Evolutionary conservation across 2,797 vertebrate species (phyloP).

Genomic region (Periparus ater): DNA sequence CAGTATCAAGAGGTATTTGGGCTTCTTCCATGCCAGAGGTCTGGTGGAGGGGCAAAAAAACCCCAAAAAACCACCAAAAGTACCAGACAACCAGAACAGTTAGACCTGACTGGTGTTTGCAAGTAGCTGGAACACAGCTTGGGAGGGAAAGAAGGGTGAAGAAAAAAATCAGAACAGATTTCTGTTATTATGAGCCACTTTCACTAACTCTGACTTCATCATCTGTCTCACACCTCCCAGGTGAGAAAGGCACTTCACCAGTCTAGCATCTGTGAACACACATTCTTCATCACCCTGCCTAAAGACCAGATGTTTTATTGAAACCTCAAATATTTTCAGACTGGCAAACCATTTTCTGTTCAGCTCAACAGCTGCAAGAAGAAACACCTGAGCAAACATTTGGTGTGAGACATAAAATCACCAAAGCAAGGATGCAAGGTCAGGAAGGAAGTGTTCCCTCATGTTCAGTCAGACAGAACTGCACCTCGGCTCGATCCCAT

Average conservation of each 20-base stretch:
- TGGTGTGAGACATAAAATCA: neutral
- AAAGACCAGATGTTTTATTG: neutral
- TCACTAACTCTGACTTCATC: neutral
- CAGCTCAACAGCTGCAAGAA: neutral
- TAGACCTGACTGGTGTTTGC: neutral
- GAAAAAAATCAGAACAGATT: neutral
- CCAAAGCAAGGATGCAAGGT: neutral
- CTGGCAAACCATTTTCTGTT: neutral
- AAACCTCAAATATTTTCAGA: neutral
- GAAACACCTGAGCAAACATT: neutral
- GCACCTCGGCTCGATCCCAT: neutral
- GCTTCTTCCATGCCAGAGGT: neutral
- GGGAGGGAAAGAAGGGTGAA: neutral
- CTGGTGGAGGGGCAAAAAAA: neutral
- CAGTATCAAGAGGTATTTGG: neutral
- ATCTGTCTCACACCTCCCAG: neutral
- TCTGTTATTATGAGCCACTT: neutral
- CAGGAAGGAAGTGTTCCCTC: neutral
- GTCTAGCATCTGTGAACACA: neutral
- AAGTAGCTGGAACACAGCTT: neutral
- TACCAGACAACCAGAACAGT: neutral
- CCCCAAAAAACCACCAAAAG: neutral
- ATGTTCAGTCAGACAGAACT: neutral
- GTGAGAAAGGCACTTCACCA: neutral
- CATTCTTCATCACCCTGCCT: neutral